Percentiles rank a stretch among this genome's conserved stretches.
Conservation (phyloP, 2,797 vertebrate genomes). For the Vespertilio murinus region DNA sequence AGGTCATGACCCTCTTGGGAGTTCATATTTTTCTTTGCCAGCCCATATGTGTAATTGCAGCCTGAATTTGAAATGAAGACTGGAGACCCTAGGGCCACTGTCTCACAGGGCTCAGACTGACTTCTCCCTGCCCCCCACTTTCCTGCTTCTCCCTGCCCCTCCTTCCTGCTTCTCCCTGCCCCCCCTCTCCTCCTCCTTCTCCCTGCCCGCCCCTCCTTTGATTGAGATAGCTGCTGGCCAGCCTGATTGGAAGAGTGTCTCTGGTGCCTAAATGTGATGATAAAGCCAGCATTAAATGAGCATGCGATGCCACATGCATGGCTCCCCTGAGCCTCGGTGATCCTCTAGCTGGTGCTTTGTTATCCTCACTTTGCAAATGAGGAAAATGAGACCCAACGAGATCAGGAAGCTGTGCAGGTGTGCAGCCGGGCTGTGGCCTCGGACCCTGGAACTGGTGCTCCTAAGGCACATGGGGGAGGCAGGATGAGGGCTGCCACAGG, state of each 20-base stretch:
- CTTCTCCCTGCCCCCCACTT: not conserved
- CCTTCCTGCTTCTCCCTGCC: accelerated
- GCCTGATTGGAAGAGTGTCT: not conserved
- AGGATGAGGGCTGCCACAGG: accelerated
- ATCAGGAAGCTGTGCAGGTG: not conserved
- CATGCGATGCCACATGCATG: accelerated
- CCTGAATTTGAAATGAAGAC: not conserved
- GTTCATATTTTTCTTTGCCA: conserved; percentile 33
- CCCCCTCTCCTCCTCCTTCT: accelerated
- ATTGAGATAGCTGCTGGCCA: not conserved
- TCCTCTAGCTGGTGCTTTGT: not conserved
- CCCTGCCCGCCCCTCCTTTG: not conserved
- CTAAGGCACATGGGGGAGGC: not conserved
- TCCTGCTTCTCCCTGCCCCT: accelerated
- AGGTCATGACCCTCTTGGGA: conserved; percentile 48
- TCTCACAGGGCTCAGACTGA: not conserved
- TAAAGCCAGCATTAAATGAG: accelerated
- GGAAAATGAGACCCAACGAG: not conserved
- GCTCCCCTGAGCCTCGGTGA: accelerated
- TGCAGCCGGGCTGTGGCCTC: not conserved
- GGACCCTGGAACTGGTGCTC: not conserved
- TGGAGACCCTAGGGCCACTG: not conserved
- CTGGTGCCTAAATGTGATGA: not conserved
- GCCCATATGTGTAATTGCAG: not conserved
- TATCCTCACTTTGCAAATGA: not conserved